Conservation (phyloP, 2,888 invertebrate genomes). For the Carpatolechia fugitivella region DNA sequence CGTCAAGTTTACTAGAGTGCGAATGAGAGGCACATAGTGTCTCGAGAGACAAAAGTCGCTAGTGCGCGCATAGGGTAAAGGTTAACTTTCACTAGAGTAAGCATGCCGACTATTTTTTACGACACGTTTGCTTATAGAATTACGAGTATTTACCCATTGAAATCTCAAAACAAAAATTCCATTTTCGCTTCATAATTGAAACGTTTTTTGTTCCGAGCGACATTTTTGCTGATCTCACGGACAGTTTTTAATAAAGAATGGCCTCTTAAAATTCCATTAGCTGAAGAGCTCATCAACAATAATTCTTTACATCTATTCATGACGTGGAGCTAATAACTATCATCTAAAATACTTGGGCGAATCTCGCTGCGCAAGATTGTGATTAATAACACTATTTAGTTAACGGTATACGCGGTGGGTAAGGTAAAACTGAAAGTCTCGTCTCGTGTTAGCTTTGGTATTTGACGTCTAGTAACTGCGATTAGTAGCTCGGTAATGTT, state of each 20-base stretch:
- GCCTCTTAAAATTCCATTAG: slow-evolving; percentile 56
- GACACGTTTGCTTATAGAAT: too few species aligned
- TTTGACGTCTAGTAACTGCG: too few species aligned
- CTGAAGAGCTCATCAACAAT: slow-evolving; percentile 31
- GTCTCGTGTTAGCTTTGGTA: too few species aligned
- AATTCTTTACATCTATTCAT: slow-evolving; percentile 34
- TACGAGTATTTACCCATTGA: too few species aligned
- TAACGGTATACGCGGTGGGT: slow-evolving; percentile 49
- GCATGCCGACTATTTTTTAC: too few species aligned
- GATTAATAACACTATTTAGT: slow-evolving; percentile 62
- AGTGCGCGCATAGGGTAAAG: too few species aligned
- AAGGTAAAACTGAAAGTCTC: slow-evolving; percentile 39
- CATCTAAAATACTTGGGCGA: slow-evolving; percentile 51
- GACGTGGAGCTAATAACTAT: slow-evolving; percentile 49
- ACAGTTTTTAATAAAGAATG: not conserved
- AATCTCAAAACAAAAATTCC: not conserved
- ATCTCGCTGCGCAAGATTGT: slow-evolving; percentile 53
- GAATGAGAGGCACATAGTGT: too few species aligned
- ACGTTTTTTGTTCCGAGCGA: not conserved
- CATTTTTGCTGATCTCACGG: slow-evolving; percentile 3
- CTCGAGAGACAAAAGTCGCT: too few species aligned
- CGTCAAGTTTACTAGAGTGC: too few species aligned
- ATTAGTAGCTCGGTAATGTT: too few species aligned
- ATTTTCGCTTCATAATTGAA: not conserved
- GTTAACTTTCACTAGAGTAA: too few species aligned